Base-by-base conservation (phyloP, 23 tunicate genomes). In the Trididemnum nubilum region DNA sequence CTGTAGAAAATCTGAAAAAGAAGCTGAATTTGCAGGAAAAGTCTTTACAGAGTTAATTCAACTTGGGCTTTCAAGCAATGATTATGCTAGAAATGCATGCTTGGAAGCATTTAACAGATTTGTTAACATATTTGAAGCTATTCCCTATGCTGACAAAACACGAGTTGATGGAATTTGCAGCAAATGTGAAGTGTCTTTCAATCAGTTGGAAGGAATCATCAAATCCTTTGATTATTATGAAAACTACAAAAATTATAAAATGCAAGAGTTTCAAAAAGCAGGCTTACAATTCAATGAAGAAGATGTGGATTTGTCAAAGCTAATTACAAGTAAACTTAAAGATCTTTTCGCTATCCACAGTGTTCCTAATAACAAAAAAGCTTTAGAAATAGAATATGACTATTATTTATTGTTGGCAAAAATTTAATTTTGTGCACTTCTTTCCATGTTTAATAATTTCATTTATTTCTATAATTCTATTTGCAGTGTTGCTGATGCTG, bases 61-160 rank as follows among this genome's bases (percentile, higher is more conserved):
- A 1, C 36, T 58, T 29, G 66, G 40, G 4, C 2, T 78, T 1
- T 15, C 32, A n/a, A 28, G 27, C 2, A 36, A 77, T 19, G 19
- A 26, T 28, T 35, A 15, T 0, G 76, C 50, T 28, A 31, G n/a
- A 31, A 2, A 0, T 30, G 35, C 60, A 0, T 1, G 22, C 37
- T 5, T 33, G 28, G 69, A 71, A 26, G 78, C 35, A 30, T n/a
- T 15, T 15, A 51, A 31, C 22, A 30, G 32, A 69, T 82, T 70
- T 29, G 23, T 30, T 2, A 35, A 51, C 39, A 52, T 71, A 3
- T 69, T 40, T 33, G 19, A 82, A 9, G 67, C 78, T 2, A 82
- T 82, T 54, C 78, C 78, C 0, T 82, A 49, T 50, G 2, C 40
- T 0, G 33, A 50, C 59, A 82, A 82, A 30, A n/a, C 33, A 28